Evolutionary conservation across 2,888 invertebrate species (phyloP).

Genomic region (Nebria brevicollis): DNA sequence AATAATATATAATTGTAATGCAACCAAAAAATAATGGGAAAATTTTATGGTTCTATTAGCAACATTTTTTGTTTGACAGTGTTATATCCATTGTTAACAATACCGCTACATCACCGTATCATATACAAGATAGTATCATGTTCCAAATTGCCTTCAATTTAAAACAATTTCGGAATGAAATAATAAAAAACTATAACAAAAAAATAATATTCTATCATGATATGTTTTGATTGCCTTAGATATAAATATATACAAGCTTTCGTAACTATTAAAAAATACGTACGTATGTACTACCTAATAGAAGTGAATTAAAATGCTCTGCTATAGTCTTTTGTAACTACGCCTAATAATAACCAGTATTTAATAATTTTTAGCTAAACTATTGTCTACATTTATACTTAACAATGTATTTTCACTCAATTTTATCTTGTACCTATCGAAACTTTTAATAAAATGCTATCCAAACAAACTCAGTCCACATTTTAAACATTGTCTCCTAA

Average conservation of each 20-base stretch:
- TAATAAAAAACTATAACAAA: slow-evolving; percentile 23
- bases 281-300: neutral
- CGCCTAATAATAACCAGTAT: slow-evolving; percentile 29
- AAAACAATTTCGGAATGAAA: neutral
- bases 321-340: slow-evolving; percentile 38
- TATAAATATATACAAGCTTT: slow-evolving; percentile 1
- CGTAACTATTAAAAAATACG: slow-evolving; percentile 27
- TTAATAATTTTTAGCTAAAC: slow-evolving; percentile 54
- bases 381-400: slow-evolving; percentile 62
- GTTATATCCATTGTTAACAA: neutral
- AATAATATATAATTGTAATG: slow-evolving; percentile 14
- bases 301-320: slow-evolving; percentile 40
- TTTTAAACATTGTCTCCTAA: slow-evolving; percentile 1
- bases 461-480: slow-evolving; percentile 16
- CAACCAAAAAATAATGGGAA: slow-evolving; percentile 61
- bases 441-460: slow-evolving; percentile 62
- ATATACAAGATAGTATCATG: slow-evolving; percentile 36
- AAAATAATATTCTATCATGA: neutral
- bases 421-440: slow-evolving; percentile 60
- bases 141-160: neutral
- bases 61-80: neutral
- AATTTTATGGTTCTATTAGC: slow-evolving; percentile 58
- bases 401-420: slow-evolving; percentile 61
- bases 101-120: slow-evolving; percentile 41
- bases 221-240: slow-evolving; percentile 44